Percentiles rank a stretch among this genome's conserved stretches.
Evolutionary conservation across 1,140 invertebrate genomes (phyloP).

Genomic region (Trichonephila clavata): DNA sequence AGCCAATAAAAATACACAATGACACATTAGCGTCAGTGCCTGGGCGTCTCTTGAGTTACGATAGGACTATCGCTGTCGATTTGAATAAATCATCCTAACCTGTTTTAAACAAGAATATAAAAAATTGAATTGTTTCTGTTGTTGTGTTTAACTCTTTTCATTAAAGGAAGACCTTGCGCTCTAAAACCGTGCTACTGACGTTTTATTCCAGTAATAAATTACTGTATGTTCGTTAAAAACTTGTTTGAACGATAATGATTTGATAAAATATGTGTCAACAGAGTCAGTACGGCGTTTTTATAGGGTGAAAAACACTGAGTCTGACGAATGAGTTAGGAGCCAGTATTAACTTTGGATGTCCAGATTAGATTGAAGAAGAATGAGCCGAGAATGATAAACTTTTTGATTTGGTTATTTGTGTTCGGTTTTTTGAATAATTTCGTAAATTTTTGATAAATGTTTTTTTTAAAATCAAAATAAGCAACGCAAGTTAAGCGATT

Average conservation of each 20-base stretch:
- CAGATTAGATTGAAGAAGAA: no score
- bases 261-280: slow-evolving; percentile 46
- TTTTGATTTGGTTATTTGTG: no score
- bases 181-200: not conserved
- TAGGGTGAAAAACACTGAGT: not conserved
- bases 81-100: slow-evolving; percentile 66
- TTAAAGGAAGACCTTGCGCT: not conserved
- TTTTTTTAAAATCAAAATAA: no score
- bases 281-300: not conserved
- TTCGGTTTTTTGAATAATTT: no score
- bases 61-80: slow-evolving; percentile 56
- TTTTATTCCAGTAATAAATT: not conserved
- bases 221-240: not conserved
- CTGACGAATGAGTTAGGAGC: not conserved
- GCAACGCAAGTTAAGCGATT: no score
- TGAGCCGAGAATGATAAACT: no score
- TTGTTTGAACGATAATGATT: not conserved
- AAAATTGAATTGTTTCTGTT: slow-evolving; percentile 18
- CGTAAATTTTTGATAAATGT: no score
- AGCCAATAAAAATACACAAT: slow-evolving; percentile 72
- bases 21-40: slow-evolving; percentile 60
- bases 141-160: not conserved
- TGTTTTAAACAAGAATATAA: not conserved
- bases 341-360: not conserved
- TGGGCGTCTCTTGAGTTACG: slow-evolving; percentile 75